Base-by-base conservation (phyloP, 2,888 invertebrate species). In the Drosophila emarginata region DNA sequence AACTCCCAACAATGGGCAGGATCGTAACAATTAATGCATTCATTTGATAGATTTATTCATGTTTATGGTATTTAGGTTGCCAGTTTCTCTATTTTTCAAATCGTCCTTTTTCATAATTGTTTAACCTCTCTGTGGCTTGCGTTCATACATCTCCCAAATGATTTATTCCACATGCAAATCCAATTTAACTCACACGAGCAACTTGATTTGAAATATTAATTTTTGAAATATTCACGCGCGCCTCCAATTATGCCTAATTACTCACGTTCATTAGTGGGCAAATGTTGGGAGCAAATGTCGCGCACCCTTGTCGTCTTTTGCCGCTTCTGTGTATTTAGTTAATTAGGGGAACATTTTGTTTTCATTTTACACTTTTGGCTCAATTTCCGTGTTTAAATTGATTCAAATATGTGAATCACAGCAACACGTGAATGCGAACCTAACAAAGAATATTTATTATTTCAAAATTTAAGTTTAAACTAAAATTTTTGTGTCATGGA, bases 161-260 rank as follows among this genome's bases (percentile, higher is more conserved):
- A 45, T 11, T 45, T 45, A 45, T 45, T 45, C 6, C 4, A 11
- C 45, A 45, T 45, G 45, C 45, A 45, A 45, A 45, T 21, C 11
- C 45, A 45, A 45, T 45, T 45, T 45, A 45, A 14, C 18, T 45
- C 45, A 45, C 45, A 45, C 45, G 45, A 45, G 45, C 9, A 18
- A 54, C 32, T 54, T 54, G 53, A 54, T 54, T 54, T 54, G 12
- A 28, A 32, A 54, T 18, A 32, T 54, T 11, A 7, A 54, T 32
- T 54, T 54, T 54, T 32, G 18, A 32, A 54, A 14, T 32, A 32
- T 53, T 53, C 53, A 28, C 53, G 32, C 53, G 53, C 53, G 26
- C 45, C 37, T 40, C 59, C 66, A 76, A 77, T 78, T 78, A 78
- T 36, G 57, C 59, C 66, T 72, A 78, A 77, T 77, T 76, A 72